Percentiles rank a stretch among this genome's conserved stretches.
phyloP scores from a whole-genome alignment of 2,888 invertebrate species.

The Mesochorus sp. region DNA sequence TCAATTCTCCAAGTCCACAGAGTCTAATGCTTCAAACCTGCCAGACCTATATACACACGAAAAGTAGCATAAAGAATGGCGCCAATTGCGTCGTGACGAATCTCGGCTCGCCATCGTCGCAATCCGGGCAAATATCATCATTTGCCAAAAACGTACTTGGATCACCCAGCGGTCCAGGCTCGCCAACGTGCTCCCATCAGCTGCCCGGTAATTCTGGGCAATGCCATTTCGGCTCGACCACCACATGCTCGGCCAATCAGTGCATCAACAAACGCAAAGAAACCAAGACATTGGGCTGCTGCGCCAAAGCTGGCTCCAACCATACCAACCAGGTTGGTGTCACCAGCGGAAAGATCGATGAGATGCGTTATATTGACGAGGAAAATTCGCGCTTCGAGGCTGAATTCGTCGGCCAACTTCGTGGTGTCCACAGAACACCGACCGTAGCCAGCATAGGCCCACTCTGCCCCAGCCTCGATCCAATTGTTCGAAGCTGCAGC shows the following conservation, averaged over 20 bases:
- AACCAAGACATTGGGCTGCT: slow-evolving; percentile 64
- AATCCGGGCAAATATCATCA: slow-evolving; percentile 58
- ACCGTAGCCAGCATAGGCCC: slow-evolving; percentile 88
- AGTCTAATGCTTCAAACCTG: slow-evolving; percentile 55
- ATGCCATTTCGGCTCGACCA: slow-evolving; percentile 64
- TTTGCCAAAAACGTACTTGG: slow-evolving; percentile 60
- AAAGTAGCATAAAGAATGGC: slow-evolving; percentile 69
- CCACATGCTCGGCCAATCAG: slow-evolving; percentile 62
- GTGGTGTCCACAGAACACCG: slow-evolving; percentile 81
- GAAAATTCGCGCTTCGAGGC: slow-evolving; percentile 80
- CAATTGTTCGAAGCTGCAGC: slow-evolving; percentile 93
- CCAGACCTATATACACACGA: slow-evolving; percentile 70
- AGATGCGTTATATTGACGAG: slow-evolving; percentile 89
- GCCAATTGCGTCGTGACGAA: slow-evolving; percentile 50
- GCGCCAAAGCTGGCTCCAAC: slow-evolving; percentile 67
- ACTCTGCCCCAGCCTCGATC: slow-evolving; percentile 84
- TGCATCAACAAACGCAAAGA: slow-evolving; percentile 72
- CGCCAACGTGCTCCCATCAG: slow-evolving; percentile 75
- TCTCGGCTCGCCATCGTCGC: slow-evolving; percentile 55
- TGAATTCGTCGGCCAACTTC: slow-evolving; percentile 70
- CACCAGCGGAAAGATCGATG: slow-evolving; percentile 83
- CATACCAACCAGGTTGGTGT: slow-evolving; percentile 67
- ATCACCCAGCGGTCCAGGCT: slow-evolving; percentile 68
- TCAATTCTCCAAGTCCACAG: slow-evolving; percentile 67
- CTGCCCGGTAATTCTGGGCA: slow-evolving; percentile 72